phyloP scores from a whole-genome alignment of 2,797 vertebrate genomes.

The Peromyscus aztecus region DNA sequence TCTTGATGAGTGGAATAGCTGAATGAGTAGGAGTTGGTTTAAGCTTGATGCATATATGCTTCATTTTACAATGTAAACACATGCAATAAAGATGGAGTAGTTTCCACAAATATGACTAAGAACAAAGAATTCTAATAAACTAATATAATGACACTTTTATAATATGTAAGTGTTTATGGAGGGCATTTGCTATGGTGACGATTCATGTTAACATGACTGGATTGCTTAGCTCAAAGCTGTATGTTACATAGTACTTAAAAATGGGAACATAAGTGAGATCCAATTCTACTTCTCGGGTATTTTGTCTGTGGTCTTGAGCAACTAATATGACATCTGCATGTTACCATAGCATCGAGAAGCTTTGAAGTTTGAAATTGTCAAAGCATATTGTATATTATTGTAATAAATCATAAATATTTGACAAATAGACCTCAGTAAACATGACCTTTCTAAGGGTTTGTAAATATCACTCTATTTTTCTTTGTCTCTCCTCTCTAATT shows the following conservation, averaged over 20 bases:
- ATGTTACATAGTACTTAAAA: not conserved
- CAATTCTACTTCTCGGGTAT: not conserved
- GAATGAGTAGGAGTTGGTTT: not conserved
- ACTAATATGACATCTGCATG: not conserved
- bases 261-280: not conserved
- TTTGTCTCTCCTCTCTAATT: slow-evolving; percentile 66
- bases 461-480: slow-evolving; percentile 79
- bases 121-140: not conserved
- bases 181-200: not conserved
- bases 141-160: not conserved
- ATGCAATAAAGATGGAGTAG: not conserved
- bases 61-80: not conserved
- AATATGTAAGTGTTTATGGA: not conserved
- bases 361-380: slow-evolving; percentile 1
- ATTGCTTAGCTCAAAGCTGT: not conserved
- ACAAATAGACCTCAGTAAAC: slow-evolving; percentile 54
- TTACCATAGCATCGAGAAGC: not conserved
- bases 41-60: not conserved
- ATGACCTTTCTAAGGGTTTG: slow-evolving; percentile 75
- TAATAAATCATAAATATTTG: slow-evolving; percentile 66
- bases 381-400: slow-evolving; percentile 29
- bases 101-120: not conserved
- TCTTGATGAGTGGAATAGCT: not conserved
- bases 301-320: not conserved
- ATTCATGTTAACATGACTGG: not conserved